Base-by-base conservation (phyloP, 2,888 invertebrate genomes). In the Ochropacha duplaris region DNA sequence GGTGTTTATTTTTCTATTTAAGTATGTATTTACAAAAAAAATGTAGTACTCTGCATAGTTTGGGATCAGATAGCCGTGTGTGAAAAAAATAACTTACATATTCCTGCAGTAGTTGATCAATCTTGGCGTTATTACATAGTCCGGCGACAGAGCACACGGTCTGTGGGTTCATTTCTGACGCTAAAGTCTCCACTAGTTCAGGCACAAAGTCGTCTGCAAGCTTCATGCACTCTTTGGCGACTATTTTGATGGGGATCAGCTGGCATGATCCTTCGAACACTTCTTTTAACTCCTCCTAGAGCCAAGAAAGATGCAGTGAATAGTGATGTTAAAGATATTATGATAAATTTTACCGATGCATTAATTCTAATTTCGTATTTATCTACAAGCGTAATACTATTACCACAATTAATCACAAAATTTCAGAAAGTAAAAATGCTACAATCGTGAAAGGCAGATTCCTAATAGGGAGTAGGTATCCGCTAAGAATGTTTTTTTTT, bases 121-220 rank as follows among this genome's bases (percentile, higher is more conserved):
- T 95, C 59, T 88, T 92, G 5, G 92, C 95, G 75, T 94, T 97
- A 82, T 98, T 98, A 74, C 98, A 98, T 6, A 98, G 94, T 0
- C 98, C 98, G 55, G 98, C 97, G 12, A 97, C 96, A 0, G 96
- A 95, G 83, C 98, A 98, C 36, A 98, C 98, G 36, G 96, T 94
- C 80, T 96, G 96, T 0, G 98, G 98, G 90, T 98, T 96, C 98
- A 98, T 98, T 88, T 98, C 94, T 0, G 98, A 98, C 1, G 97
- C 95, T 51, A 98, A 86, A 0, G 97, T 96, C 79, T 98, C 98
- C 31, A 98, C 95, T 57, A 98, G 84, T 79, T 98, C 97, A 0
- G 97, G 97, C 54, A 97, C 96, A 81, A 97, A 98, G 74, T 98
- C 94, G 81, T 98, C 97, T 0, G 96, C 96, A 57, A 98, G 72